These are phyloP conservation scores for Taurulus bubalis DNA, from an alignment of 2,113 vertebrate species.

Conservation along the genomic window DNA sequence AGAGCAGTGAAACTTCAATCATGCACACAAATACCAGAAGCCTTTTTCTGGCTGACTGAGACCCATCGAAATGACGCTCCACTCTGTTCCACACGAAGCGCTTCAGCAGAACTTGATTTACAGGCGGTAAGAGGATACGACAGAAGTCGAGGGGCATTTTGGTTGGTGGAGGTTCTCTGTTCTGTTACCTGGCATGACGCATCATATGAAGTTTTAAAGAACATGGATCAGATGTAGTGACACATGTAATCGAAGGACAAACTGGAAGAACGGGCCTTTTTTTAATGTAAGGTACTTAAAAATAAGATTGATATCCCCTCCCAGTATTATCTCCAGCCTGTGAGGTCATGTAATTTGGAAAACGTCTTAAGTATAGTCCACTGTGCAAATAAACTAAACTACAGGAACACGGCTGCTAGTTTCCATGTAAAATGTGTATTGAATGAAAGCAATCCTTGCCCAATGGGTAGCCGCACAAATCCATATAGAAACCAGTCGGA, in stretches of 20 bases:
- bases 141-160: not conserved
- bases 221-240: not conserved
- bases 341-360: conserved; percentile 33
- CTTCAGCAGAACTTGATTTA: fast-evolving
- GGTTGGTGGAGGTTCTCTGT: not conserved
- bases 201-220: conserved; percentile 3
- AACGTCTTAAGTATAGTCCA: conserved; percentile 16
- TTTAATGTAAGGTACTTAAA: conserved; percentile 21
- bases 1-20: conserved; percentile 56
- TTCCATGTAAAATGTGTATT: not conserved
- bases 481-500: conserved; percentile 24
- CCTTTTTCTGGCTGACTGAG: not conserved
- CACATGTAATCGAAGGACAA: not conserved
- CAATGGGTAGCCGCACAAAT: too few species aligned
- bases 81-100: not conserved
- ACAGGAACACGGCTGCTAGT: not conserved
- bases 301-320: not conserved
- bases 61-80: not conserved
- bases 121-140: conserved; percentile 3
- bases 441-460: not conserved
- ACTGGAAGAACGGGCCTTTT: conserved; percentile 41
- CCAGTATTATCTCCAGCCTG: not conserved
- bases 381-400: conserved; percentile 46
- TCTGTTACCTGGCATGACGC: not conserved
- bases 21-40: conserved; percentile 1